phyloP scores from a whole-genome alignment of 2,113 vertebrate species.

The Narcine bancroftii region DNA sequence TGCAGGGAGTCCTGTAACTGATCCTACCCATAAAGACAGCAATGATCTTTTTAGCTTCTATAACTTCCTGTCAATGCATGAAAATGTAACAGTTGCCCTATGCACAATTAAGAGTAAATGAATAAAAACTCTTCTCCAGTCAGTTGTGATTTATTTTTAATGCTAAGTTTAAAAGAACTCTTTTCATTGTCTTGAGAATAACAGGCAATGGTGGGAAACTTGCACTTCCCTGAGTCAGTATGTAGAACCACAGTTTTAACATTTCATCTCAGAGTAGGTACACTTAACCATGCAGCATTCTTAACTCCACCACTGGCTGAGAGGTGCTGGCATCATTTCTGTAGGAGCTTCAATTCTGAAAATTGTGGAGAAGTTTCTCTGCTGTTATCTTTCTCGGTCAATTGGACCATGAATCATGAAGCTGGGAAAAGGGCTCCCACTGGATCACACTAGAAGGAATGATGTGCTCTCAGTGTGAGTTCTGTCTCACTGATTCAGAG shows the following conservation, averaged over 20 bases:
- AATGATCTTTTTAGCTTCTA: background rate
- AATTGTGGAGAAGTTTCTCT: background rate
- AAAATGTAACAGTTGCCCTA: background rate
- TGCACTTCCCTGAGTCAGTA: background rate
- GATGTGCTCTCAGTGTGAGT: too few species aligned
- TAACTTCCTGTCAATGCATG: background rate
- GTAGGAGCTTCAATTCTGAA: background rate
- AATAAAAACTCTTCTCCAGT: background rate
- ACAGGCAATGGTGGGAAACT: background rate
- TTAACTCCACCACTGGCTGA: too few species aligned
- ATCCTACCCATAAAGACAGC: background rate
- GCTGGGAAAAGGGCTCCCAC: too few species aligned
- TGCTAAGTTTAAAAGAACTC: background rate
- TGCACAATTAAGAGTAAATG: background rate
- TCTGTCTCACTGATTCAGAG: background rate
- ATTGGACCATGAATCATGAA: too few species aligned
- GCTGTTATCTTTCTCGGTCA: too few species aligned
- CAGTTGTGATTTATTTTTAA: background rate
- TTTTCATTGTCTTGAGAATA: background rate
- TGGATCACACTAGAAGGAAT: too few species aligned
- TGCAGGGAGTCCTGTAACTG: background rate
- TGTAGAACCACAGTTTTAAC: background rate
- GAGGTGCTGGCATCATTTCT: too few species aligned
- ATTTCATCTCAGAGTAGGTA: background rate
- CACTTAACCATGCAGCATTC: background rate